Percentiles rank a stretch among this genome's conserved stretches.
These are phyloP conservation scores for Etheostoma perlongum DNA, from an alignment of 2,797 vertebrate species.

Conservation along the genomic window DNA sequence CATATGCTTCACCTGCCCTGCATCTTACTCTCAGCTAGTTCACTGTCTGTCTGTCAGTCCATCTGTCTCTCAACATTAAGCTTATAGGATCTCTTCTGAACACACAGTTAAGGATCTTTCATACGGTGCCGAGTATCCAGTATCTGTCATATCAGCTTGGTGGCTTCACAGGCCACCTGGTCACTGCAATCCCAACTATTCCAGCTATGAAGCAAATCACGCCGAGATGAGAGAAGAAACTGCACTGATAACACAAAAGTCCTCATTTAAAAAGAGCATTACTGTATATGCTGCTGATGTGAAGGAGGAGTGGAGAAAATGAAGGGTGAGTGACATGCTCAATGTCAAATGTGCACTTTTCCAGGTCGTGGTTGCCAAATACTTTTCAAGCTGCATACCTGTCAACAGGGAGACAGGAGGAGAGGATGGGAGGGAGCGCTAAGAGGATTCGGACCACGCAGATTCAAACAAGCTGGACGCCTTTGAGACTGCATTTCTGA, in stretches of 20 bases:
- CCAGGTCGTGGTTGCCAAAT: conserved; percentile 72
- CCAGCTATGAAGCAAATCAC: conserved; percentile 63
- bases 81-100: conserved; percentile 42
- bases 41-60: conserved; percentile 29
- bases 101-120: conserved; percentile 24
- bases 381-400: conserved; percentile 67
- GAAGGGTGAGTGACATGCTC: conserved; percentile 61
- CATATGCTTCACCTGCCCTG: conserved; percentile 13
- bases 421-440: conserved; percentile 10
- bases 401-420: conserved; percentile 57
- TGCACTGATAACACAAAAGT: conserved; percentile 42
- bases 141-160: conserved; percentile 52
- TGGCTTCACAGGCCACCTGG: conserved; percentile 71
- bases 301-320: conserved; percentile 24
- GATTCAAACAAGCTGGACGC: conserved; percentile 61
- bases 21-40: conserved; percentile 4
- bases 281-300: conserved; percentile 24
- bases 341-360: conserved; percentile 76
- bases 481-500: conserved; percentile 26
- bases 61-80: conserved; percentile 47
- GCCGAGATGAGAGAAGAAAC: conserved; percentile 54
- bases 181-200: conserved; percentile 74
- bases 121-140: conserved; percentile 13
- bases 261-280: conserved; percentile 47
- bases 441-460: conserved; percentile 52